Evolutionary conservation across 2,797 vertebrate genomes (phyloP).

Genomic region (Zenarchopterus dispar): DNA sequence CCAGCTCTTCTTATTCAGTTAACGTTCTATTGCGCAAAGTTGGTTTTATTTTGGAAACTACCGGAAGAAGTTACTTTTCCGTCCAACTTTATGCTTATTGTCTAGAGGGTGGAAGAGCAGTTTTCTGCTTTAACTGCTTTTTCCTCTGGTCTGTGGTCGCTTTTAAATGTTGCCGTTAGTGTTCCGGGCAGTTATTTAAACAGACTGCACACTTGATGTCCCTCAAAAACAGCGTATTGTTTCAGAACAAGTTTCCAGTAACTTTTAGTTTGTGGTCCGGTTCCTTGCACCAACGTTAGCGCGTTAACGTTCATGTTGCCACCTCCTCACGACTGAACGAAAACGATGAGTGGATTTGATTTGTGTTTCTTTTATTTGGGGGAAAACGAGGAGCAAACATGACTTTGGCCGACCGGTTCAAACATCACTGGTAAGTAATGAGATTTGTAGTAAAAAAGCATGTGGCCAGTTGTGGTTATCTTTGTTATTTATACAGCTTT

Average conservation of each 20-base stretch:
- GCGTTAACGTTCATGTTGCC: not conserved
- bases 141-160: constrained; percentile 10
- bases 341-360: constrained; percentile 39
- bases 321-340: constrained; percentile 3
- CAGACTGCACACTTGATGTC: not conserved
- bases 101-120: constrained; percentile 40
- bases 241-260: not conserved
- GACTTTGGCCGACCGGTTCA: not conserved
- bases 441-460: fast-evolving
- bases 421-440: constrained; percentile 40
- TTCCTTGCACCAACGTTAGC: not conserved
- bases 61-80: constrained; percentile 34
- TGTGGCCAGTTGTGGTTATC: not conserved
- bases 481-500: not conserved
- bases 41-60: constrained; percentile 44
- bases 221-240: not conserved
- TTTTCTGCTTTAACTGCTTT: constrained; percentile 24
- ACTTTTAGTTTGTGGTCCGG: not conserved
- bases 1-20: too few relatives aligned
- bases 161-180: constrained; percentile 36
- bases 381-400: constrained; percentile 15
- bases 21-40: too few relatives aligned
- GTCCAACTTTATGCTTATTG: not conserved
- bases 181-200: not conserved
- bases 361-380: constrained; percentile 20